Evolutionary conservation across 2,797 vertebrate species (phyloP), one percentile per base, ranked within the genome.

Genomic region (Sciaenops ocellatus): DNA sequence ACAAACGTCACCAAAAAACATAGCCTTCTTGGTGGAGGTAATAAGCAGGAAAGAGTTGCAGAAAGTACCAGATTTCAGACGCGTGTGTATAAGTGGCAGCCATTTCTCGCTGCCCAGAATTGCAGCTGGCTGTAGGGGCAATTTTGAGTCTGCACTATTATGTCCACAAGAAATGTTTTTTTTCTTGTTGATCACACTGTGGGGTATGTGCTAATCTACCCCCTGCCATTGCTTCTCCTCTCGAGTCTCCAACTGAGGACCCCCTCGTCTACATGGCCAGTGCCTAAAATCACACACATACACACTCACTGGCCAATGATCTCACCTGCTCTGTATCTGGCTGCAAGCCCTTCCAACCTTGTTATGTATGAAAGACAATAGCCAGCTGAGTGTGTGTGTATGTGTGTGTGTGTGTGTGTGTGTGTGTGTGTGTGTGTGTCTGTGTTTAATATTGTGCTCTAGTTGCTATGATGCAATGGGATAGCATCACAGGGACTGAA

Each of bases 151-250:
- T 69, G 72, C 57, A 77, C 71, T 17, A 73, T 83, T 86, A 70
- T 20, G 44, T 87, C 50, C 50, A 79, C 52, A 54, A 47, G 77
- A 68, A 60, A 83, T 69, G 44, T 73, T 83, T 84, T 76, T 38
- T 85, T 69, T 71, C 51, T 70, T 80, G 60, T 69, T 82, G 63
- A 79, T 83, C 79, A 83, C 66, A 73, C 79, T 42, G 64, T 74
- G 77, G 82, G 66, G 63, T 78, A 51, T 70, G 66, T 84, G 63
- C 80, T 87, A 92, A 90, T 91, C 85, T 91, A 90, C 86, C 90
- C 91, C 87, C 86, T 86, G 70, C 89, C 83, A 87, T 48, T 28
- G 60, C 69, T 69, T 76, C 83, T 70, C 63, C 69, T 80, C 24
- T 83, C 54, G 34, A 75, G 57, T 44, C 79, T 87, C 73, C 82